Conservation (phyloP, 92 coral and sea anemone species). For the Epizoanthus illoricatus region DNA sequence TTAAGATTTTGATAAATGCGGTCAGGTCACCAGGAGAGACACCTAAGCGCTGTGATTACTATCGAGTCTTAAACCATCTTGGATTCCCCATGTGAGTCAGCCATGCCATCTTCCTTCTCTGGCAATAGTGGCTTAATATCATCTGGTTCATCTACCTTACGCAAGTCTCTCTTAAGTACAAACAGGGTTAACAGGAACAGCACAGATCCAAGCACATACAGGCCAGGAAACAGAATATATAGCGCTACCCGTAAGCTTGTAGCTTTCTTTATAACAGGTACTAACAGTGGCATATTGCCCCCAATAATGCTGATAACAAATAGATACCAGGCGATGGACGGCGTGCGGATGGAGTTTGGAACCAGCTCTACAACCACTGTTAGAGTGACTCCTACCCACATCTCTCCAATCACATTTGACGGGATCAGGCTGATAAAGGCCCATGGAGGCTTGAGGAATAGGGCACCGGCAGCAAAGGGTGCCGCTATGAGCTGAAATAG, state of each 20-base stretch:
- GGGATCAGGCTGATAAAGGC: conserved; percentile 91
- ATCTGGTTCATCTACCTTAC: conserved; percentile 45
- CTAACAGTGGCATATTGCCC: conserved; percentile 87
- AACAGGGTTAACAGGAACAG: conserved; percentile 84
- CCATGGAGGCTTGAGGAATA: conserved; percentile 86
- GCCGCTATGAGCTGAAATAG: conserved; percentile 79
- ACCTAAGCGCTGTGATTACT: not conserved
- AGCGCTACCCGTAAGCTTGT: conserved; percentile 83
- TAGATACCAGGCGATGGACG: conserved; percentile 84
- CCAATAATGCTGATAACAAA: conserved; percentile 90
- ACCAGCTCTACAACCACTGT: conserved; percentile 95
- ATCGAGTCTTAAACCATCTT: conserved; percentile 1
- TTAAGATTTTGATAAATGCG: too few relatives aligned
- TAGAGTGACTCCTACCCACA: conserved; percentile 98
- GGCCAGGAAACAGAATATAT: conserved; percentile 85
- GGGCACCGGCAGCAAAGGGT: conserved; percentile 96
- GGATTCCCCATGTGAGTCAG: not conserved
- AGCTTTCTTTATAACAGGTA: conserved; percentile 72
- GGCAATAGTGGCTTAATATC: conserved; percentile 61
- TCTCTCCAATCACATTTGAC: conserved; percentile 91
- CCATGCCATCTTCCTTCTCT: conserved; percentile 27
- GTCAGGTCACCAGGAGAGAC: too few relatives aligned
- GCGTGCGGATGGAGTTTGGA: conserved; percentile 80
- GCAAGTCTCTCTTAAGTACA: conserved; percentile 81
- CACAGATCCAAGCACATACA: conserved; percentile 86